These are phyloP conservation scores for Esox masquinongy DNA, from an alignment of 2,797 vertebrate species.

Conservation along the genomic window DNA sequence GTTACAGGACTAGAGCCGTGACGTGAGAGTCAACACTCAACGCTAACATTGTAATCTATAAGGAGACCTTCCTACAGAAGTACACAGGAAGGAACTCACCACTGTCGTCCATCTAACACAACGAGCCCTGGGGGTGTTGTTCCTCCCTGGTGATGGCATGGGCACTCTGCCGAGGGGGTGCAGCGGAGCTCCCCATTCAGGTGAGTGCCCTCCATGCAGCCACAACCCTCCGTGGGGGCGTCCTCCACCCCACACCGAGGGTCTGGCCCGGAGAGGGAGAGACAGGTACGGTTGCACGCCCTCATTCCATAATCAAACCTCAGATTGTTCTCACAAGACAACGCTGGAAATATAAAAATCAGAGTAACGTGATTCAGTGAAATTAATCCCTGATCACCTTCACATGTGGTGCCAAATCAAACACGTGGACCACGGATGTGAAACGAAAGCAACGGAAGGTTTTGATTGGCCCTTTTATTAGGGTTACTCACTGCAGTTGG, in stretches of 20 bases:
- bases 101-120: constrained; percentile 55
- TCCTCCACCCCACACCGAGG: constrained; percentile 52
- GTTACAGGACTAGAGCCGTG: not conserved
- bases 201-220: constrained; percentile 66
- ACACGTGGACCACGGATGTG: not conserved
- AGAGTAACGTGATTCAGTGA: not conserved
- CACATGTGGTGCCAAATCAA: not conserved
- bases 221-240: constrained; percentile 69
- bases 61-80: not conserved
- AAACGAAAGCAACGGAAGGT: not conserved
- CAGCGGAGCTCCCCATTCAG: constrained; percentile 54
- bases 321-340: constrained; percentile 61
- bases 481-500: constrained; percentile 66
- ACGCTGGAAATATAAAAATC: constrained; percentile 43
- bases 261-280: constrained; percentile 60
- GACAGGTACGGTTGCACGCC: constrained; percentile 71
- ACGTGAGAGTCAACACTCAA: not conserved
- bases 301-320: constrained; percentile 58
- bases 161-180: constrained; percentile 55
- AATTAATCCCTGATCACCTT: not conserved
- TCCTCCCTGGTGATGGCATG: constrained; percentile 51
- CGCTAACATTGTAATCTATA: not conserved
- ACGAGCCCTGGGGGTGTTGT: constrained; percentile 37
- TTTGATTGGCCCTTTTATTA: not conserved
- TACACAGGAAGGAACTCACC: constrained; percentile 52